These are phyloP conservation scores for Circaetus gallicus DNA, from an alignment of 2,113 vertebrate species.

Conservation along the genomic window DNA sequence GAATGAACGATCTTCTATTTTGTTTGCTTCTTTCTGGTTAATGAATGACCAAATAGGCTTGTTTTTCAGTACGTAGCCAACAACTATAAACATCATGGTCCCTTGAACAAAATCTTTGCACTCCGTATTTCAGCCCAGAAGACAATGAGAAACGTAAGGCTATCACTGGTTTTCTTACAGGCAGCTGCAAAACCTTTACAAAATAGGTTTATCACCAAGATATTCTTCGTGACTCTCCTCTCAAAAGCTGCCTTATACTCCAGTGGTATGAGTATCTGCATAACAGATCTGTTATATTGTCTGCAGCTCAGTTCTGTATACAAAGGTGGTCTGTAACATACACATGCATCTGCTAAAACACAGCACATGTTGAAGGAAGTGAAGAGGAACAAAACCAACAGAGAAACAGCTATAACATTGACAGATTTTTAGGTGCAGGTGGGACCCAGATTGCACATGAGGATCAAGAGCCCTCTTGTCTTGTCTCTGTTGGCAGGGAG, in stretches of 20 bases:
- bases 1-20: not conserved
- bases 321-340: not conserved
- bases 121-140: not conserved
- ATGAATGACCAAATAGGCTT: conserved; percentile 7
- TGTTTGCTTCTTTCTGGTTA: conserved; percentile 3
- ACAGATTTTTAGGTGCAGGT: not conserved
- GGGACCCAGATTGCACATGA: not conserved
- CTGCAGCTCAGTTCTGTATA: not conserved
- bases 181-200: not conserved
- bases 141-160: not conserved
- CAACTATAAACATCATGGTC: not conserved
- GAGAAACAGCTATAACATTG: not conserved
- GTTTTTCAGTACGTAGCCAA: not conserved
- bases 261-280: not conserved
- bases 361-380: not conserved
- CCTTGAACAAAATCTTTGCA: not conserved
- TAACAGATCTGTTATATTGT: not conserved
- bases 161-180: not conserved
- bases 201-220: not conserved
- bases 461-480: not conserved
- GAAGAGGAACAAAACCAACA: not conserved
- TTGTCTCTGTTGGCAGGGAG: not conserved
- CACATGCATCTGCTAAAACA: not conserved
- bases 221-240: not conserved
- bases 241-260: not conserved